Conservation (phyloP, 2,888 invertebrate species). For the Synanthedon formicaeformis region DNA sequence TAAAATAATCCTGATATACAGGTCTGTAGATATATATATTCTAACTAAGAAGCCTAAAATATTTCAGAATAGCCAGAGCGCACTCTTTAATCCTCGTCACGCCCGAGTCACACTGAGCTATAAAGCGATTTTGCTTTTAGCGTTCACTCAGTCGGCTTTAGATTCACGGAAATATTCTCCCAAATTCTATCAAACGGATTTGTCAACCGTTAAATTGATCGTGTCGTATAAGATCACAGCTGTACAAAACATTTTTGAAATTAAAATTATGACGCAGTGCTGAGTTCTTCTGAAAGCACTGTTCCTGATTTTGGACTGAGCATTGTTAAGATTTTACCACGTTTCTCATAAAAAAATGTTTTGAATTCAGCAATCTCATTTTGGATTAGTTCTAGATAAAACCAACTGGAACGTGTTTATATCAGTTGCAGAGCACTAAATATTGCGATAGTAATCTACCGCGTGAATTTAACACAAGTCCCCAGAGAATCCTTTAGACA, state of each 20-base stretch:
- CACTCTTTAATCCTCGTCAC: too few relatives aligned
- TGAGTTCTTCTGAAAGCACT: too few relatives aligned
- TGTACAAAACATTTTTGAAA: too few relatives aligned
- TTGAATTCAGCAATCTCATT: background rate
- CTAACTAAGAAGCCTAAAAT: too few relatives aligned
- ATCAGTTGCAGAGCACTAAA: background rate
- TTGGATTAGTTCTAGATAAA: background rate
- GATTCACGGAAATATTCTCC: constrained; percentile 13
- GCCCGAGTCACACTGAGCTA: background rate
- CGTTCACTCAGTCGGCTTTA: background rate
- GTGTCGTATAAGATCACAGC: constrained; percentile 3
- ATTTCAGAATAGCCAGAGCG: too few relatives aligned
- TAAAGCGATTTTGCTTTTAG: background rate
- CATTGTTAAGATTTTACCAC: too few relatives aligned
- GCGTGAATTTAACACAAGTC: background rate
- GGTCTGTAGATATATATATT: too few relatives aligned
- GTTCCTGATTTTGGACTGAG: too few relatives aligned
- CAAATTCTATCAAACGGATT: constrained; percentile 15
- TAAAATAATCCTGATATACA: too few relatives aligned
- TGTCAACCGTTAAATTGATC: constrained; percentile 15
- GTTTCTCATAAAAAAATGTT: too few relatives aligned
- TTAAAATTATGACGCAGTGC: too few relatives aligned
- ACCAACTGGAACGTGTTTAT: background rate
- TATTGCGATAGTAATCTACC: background rate
- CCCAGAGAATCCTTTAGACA: too few relatives aligned